Percentiles rank a stretch among this genome's conserved stretches.
Evolutionary conservation across 2,888 invertebrate genomes (phyloP).

Genomic region (Zygothrica quintamaculata): DNA sequence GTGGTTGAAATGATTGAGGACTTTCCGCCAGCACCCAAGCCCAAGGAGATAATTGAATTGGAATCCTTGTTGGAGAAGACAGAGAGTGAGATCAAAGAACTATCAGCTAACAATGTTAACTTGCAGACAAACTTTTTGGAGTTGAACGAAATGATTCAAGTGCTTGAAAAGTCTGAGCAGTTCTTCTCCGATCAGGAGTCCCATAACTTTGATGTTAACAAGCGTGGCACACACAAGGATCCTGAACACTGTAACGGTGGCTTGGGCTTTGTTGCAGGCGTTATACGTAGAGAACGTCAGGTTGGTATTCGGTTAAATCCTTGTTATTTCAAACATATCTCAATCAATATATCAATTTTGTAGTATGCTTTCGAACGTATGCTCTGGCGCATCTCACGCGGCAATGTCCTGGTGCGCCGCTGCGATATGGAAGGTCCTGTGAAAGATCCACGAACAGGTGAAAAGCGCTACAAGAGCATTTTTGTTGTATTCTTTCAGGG

Average conservation of each 20-base stretch:
- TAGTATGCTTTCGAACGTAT: constrained; percentile 93
- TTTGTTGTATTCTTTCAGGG: constrained; percentile 93
- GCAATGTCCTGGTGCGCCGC: constrained; percentile 92
- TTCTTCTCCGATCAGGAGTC: constrained; percentile 82
- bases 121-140: constrained; percentile 96
- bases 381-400: constrained; percentile 94
- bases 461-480: constrained; percentile 91
- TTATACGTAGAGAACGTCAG: constrained; percentile 90
- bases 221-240: constrained; percentile 91
- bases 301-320: constrained; percentile 20
- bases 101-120: constrained; percentile 96
- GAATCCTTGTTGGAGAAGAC: constrained; percentile 96
- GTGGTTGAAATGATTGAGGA: constrained; percentile 89
- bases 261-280: constrained; percentile 91
- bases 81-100: constrained; percentile 96
- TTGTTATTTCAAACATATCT: too few species aligned
- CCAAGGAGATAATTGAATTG: constrained; percentile 90
- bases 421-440: constrained; percentile 90
- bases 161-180: constrained; percentile 93
- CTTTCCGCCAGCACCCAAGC: constrained; percentile 89
- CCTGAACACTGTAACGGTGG: constrained; percentile 85
- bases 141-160: constrained; percentile 94
- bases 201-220: constrained; percentile 82
- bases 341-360: neutral
- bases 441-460: constrained; percentile 89